phyloP scores from a whole-genome alignment of 2,113 vertebrate genomes.

The Engraulis encrasicolus region DNA sequence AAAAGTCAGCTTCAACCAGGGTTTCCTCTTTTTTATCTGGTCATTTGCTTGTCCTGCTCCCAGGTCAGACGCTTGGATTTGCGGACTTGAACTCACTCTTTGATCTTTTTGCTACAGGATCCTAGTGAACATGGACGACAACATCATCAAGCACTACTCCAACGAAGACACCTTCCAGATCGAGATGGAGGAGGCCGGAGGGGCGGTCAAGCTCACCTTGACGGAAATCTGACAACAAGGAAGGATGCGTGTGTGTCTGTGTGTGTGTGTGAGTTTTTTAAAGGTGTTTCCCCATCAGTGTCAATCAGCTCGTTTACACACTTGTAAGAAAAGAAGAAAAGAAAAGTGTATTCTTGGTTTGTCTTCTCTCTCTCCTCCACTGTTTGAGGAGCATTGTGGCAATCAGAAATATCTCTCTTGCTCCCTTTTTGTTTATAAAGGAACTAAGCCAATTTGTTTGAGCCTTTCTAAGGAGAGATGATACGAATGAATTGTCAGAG shows the following conservation, averaged over 20 bases:
- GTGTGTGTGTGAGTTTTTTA: too few species aligned
- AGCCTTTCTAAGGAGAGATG: not conserved
- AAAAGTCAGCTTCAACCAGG: too few species aligned
- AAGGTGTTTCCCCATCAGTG: not conserved
- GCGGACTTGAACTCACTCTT: too few species aligned
- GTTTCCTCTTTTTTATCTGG: too few species aligned
- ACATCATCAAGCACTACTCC: slow-evolving; percentile 98
- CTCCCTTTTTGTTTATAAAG: not conserved
- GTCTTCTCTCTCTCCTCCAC: not conserved
- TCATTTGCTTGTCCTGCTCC: too few species aligned
- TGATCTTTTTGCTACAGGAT: too few species aligned
- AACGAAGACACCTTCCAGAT: slow-evolving; percentile 99
- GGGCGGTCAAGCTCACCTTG: slow-evolving; percentile 91
- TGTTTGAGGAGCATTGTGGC: not conserved
- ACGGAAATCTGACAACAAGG: slow-evolving; percentile 84
- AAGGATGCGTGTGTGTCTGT: too few species aligned
- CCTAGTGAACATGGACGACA: slow-evolving; percentile 98
- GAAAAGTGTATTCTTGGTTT: slow-evolving; percentile 18
- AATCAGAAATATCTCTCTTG: not conserved
- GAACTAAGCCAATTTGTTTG: not conserved
- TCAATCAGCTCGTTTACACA: slow-evolving; percentile 68
- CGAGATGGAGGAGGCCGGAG: slow-evolving; percentile 88
- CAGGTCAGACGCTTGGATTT: too few species aligned
- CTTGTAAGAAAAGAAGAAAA: slow-evolving; percentile 20
- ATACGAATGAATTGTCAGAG: not conserved